Evolutionary conservation across 64 coral and sea anemone species (phyloP), one percentile per base, ranked within the genome.

Genomic region (Stichodactyla helianthus): DNA sequence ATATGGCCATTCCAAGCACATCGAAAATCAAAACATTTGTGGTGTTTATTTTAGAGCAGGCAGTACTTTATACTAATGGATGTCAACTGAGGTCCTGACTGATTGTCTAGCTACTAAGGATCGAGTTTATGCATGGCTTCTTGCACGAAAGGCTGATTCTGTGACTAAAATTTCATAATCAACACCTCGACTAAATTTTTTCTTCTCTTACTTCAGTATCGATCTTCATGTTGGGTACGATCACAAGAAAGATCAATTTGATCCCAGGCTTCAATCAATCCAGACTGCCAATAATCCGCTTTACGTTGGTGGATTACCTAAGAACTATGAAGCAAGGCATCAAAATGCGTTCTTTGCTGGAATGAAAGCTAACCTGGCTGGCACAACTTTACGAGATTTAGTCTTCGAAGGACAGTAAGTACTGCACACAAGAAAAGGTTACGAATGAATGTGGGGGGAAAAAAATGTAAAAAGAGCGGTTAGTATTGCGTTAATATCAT

Each of bases 281-380:
- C 85, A 58, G 12, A 87, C 77, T 7, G 79, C 56, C 10, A 4
- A 28, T 31, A 55, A 71, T 8, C 68, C 68, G 10, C 85, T 92
- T 50, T 92, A 78, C 19, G 53, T 92, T 54, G 90, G 90, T 77
- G 90, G 90, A 85, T 5, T 85, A 22, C 83, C 83, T 23, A 84
- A 59, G 20, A 31, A 27, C 10, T 54, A 57, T 10, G 59, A 63
- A 1, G 5, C 12, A 62, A 57, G 56, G 18, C 1, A 60, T 26
- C 16, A 59, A 60, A 35, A 35, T 50, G 54, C 4, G 2, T 54
- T 58, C 53, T 19, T 60, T 54, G 4, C 9, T 15, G 83, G 54
- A 51, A 20, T 54, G 20, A 81, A 52, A 54, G 5, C 13, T 5
- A 84, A 51, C 14, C 10, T 28, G 56, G 56, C 83, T 50, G 83